Conservation (phyloP, 2,113 vertebrate species). For the Aptenodytes patagonicus region DNA sequence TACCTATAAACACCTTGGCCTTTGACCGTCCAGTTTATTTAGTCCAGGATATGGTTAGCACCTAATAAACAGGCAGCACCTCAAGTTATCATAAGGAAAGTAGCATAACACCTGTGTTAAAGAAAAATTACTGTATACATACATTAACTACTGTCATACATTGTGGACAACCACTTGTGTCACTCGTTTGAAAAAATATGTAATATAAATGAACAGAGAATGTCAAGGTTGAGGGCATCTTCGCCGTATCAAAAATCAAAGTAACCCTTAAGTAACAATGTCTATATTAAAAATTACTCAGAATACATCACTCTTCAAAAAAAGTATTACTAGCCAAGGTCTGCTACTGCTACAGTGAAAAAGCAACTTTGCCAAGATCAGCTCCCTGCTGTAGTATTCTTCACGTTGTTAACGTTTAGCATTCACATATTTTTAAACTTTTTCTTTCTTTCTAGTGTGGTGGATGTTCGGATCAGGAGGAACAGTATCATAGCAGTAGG, state of each 20-base stretch:
- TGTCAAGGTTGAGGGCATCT: not conserved
- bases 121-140: not conserved
- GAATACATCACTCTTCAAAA: not conserved
- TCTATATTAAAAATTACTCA: not conserved
- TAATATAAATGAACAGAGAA: not conserved
- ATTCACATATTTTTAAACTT: not conserved
- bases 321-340: not conserved
- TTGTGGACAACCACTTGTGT: not conserved
- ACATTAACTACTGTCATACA: not conserved
- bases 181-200: not conserved
- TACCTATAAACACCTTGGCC: constrained; percentile 67
- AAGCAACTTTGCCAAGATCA: not conserved
- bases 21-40: constrained; percentile 63
- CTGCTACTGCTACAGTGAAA: not conserved
- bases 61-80: constrained; percentile 64
- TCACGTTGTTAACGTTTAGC: fast-evolving
- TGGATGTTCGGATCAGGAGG: not conserved
- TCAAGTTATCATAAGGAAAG: constrained; percentile 41
- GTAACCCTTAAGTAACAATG: not conserved
- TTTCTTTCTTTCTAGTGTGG: not conserved
- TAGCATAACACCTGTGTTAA: not conserved
- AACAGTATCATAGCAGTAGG: not conserved
- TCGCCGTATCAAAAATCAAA: not conserved
- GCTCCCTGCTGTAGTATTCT: not conserved
- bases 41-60: constrained; percentile 67